Evolutionary conservation across 2,797 vertebrate genomes (phyloP), one percentile per base, ranked within the genome.

Genomic region (Microtus californicus): DNA sequence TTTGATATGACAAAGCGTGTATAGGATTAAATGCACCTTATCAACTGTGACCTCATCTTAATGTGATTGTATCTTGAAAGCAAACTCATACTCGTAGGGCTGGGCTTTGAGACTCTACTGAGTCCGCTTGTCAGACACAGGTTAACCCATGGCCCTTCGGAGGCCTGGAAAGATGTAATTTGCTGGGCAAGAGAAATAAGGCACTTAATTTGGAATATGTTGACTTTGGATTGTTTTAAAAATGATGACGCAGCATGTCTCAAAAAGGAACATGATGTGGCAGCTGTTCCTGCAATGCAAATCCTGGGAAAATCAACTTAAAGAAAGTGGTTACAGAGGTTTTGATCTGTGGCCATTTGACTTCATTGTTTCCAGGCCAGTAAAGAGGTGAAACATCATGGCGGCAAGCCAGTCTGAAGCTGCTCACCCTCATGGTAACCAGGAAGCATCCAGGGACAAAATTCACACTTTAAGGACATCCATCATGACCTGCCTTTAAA

Each of bases 211-310:
- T 89, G 54, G 63, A 73, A 27, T 79, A 61, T 27, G 25, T 6
- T 96, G 54, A 59, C 5, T 63, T 67, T 19, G 40, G 85, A 19
- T 73, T 89, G 59, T 34, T 67, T 91, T 94, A 87, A 74, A 95
- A 43, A 40, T 23, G 51, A 21, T 67, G 54, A 95, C 14, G 8
- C 78, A n/a, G 34, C 43, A n/a, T 21, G 19, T 56, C 29, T 59
- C 77, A 14, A 63, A 63, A 87, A 31, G 34, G 12, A 25, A 80
- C 37, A 45, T 6, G 51, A 37, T 19, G 19, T 9, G 9, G 65
- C 92, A 34, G 61, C 40, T 67, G 40, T 85, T 85, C 29, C 81
- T 83, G 40, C 19, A 15, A 48, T 34, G 21, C 34, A 87, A 74
- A 4, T n/a, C 25, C 27, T 15, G 21, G 8, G 86, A 61, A 43